Conservation (phyloP, 2,113 vertebrate species). For the Charadrius vociferus region DNA sequence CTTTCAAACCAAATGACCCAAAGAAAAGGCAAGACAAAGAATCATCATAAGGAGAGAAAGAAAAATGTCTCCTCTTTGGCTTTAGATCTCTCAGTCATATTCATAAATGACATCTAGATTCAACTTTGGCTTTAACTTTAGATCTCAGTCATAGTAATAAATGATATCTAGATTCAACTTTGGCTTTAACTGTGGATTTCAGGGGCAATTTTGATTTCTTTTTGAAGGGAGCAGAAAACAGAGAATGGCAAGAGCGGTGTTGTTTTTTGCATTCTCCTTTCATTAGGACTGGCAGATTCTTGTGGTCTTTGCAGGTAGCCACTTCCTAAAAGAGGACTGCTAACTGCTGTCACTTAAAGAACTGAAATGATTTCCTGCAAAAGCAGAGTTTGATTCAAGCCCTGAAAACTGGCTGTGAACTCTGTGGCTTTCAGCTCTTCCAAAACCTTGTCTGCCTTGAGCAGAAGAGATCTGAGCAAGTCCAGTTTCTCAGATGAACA, state of each 20-base stretch:
- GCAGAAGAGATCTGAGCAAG: neutral
- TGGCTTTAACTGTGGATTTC: neutral
- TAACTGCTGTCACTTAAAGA: neutral
- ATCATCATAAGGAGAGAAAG: neutral
- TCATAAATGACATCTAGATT: neutral
- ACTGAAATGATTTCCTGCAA: neutral
- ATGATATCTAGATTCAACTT: neutral
- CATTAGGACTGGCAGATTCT: neutral
- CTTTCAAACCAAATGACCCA: neutral
- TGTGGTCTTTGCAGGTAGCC: neutral
- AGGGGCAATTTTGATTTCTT: neutral
- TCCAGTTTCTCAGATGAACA: neutral
- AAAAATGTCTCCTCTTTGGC: neutral
- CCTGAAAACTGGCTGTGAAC: neutral
- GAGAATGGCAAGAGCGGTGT: neutral
- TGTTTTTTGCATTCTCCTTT: neutral
- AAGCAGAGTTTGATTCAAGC: neutral
- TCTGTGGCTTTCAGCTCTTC: neutral
- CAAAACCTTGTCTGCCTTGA: neutral
- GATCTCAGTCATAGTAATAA: neutral
- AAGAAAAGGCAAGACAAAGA: neutral
- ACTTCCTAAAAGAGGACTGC: neutral
- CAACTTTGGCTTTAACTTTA: neutral
- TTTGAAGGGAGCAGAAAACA: neutral
- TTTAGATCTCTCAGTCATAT: neutral